A percentile compares a stretch with the other conserved stretches of the same genome.
Evolutionary conservation across 2,797 vertebrate species (phyloP).

Genomic region (Myripristis murdjan): DNA sequence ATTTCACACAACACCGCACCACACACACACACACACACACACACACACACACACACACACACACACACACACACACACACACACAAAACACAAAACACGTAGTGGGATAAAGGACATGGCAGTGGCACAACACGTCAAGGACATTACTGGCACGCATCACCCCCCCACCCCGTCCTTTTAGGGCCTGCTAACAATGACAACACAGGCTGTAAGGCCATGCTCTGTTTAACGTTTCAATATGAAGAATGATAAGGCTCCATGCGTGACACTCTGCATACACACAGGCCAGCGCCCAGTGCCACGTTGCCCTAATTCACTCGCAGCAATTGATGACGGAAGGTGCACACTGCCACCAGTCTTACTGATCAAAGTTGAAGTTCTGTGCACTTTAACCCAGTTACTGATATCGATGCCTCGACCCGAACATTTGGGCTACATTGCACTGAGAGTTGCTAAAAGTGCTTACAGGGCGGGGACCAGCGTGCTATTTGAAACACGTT

Average conservation of each 20-base stretch:
- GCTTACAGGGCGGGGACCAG: conserved; percentile 22
- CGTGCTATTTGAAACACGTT: conserved; percentile 52
- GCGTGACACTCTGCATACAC: neutral
- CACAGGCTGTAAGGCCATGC: too few species aligned
- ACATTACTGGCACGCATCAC: too few species aligned
- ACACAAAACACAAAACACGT: conserved; percentile 5
- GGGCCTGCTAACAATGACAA: too few species aligned
- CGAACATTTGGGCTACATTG: conserved; percentile 16
- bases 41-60: conserved; percentile 32
- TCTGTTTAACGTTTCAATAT: neutral
- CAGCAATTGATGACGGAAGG: conserved; percentile 2
- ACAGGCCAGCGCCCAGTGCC: conserved; percentile 9
- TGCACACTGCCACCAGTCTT: conserved; percentile 39
- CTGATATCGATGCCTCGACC: conserved; percentile 32
- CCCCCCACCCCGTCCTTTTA: too few species aligned
- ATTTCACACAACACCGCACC: conserved; percentile 40
- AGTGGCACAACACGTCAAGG: too few species aligned
- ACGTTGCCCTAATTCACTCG: conserved; percentile 29
- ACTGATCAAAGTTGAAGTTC: conserved; percentile 69
- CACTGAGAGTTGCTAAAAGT: conserved; percentile 4
- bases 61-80: neutral
- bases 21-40: conserved; percentile 37
- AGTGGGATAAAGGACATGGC: neutral
- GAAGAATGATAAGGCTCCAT: neutral
- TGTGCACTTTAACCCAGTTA: conserved; percentile 79